Evolutionary conservation across 1,140 invertebrate species (phyloP).

Genomic region (Mamestra configurata): DNA sequence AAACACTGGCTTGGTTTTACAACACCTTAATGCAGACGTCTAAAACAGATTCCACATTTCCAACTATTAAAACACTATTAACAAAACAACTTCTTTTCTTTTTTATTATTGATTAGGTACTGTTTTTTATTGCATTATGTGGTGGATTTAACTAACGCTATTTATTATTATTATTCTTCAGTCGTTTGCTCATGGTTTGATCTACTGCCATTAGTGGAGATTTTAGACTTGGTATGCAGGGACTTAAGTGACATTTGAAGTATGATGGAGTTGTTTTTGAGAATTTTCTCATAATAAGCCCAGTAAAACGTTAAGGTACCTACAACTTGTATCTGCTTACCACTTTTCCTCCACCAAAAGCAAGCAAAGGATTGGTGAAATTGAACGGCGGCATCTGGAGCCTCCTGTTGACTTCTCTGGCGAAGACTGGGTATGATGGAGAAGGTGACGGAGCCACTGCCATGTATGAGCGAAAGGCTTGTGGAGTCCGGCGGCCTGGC

Average conservation of each 20-base stretch:
- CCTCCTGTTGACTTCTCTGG: conserved; percentile 92
- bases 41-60: neutral
- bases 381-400: conserved; percentile 95
- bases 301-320: too few relatives aligned
- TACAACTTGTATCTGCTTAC: conserved; percentile 86
- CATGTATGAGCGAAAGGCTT: conserved; percentile 92
- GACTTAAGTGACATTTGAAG: too few relatives aligned
- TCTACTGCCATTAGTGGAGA: too few relatives aligned
- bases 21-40: neutral
- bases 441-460: conserved; percentile 92
- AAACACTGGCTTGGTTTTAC: conserved; percentile 14
- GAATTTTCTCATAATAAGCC: too few relatives aligned
- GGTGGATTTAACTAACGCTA: too few relatives aligned
- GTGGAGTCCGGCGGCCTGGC: conserved; percentile 81
- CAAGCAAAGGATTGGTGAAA: conserved; percentile 93
- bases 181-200: too few relatives aligned
- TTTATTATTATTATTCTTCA: too few relatives aligned
- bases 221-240: too few relatives aligned
- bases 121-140: too few relatives aligned
- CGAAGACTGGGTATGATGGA: conserved; percentile 92
- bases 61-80: neutral
- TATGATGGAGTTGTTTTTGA: too few relatives aligned
- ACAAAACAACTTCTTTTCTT: neutral
- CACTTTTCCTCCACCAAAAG: conserved; percentile 91
- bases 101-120: too few relatives aligned